These are phyloP conservation scores for Adineta ricciae DNA, from an alignment of 2,888 invertebrate species.

Conservation along the genomic window DNA sequence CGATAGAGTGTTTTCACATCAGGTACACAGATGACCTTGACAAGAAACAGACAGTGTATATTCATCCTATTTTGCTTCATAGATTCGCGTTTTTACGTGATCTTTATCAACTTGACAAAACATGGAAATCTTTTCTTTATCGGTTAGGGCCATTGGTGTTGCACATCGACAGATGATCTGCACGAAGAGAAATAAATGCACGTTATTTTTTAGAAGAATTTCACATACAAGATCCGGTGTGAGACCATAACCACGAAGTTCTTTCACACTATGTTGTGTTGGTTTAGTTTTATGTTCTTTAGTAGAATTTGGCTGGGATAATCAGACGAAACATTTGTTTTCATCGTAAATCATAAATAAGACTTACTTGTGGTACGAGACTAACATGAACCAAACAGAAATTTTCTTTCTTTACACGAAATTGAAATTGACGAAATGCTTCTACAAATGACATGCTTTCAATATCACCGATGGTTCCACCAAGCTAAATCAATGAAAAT, in stretches of 20 bases:
- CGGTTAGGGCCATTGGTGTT: slow-evolving; percentile 68
- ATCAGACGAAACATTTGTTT: neutral
- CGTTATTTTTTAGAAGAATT: neutral
- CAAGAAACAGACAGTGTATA: neutral
- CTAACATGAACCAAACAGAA: slow-evolving; percentile 95
- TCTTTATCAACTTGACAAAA: slow-evolving; percentile 88
- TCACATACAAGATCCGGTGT: slow-evolving; percentile 67
- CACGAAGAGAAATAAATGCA: slow-evolving; percentile 34
- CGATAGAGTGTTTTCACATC: slow-evolving; percentile 87
- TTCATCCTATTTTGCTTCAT: neutral
- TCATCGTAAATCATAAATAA: no score
- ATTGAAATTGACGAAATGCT: slow-evolving; percentile 92
- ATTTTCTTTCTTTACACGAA: slow-evolving; percentile 78
- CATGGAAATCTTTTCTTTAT: slow-evolving; percentile 84
- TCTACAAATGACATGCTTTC: slow-evolving; percentile 99
- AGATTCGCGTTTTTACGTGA: slow-evolving; percentile 53
- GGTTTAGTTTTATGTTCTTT: slow-evolving; percentile 73
- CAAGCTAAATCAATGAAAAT: slow-evolving; percentile 65
- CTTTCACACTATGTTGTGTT: slow-evolving; percentile 85
- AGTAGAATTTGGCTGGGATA: slow-evolving; percentile 44
- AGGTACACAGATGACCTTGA: slow-evolving; percentile 72
- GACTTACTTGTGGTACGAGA: slow-evolving; percentile 71
- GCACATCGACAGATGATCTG: slow-evolving; percentile 80
- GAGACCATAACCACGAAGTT: slow-evolving; percentile 80
- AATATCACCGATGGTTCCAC: slow-evolving; percentile 96